Evolutionary conservation across 2,888 invertebrate genomes (phyloP).

Genomic region (Stenolophus ochropezus): DNA sequence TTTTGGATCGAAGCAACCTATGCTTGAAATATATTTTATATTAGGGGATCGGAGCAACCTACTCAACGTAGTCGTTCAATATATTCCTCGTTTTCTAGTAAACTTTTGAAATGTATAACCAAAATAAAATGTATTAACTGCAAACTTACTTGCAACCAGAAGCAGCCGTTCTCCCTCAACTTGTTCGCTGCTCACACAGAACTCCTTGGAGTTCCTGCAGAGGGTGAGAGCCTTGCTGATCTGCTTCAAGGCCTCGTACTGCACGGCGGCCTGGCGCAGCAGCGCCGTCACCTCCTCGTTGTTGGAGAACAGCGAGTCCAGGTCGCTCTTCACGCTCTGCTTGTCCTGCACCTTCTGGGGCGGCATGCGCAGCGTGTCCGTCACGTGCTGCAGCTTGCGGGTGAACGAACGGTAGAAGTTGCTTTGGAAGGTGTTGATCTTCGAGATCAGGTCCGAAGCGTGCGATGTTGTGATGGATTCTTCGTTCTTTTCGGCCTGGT

Average conservation of each 20-base stretch:
- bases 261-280: constrained; percentile 62
- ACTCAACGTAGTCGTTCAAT: too few relatives aligned
- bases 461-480: constrained; percentile 61
- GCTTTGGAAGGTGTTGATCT: constrained; percentile 57
- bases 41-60: too few relatives aligned
- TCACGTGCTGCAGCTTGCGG: constrained; percentile 42
- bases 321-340: constrained; percentile 39
- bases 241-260: constrained; percentile 68
- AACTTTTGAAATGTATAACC: background rate
- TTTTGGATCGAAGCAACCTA: too few relatives aligned
- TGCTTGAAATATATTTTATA: too few relatives aligned
- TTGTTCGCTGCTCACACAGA: constrained; percentile 73
- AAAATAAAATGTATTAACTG: background rate
- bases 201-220: constrained; percentile 73
- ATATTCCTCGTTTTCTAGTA: too few relatives aligned
- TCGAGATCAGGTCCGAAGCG: constrained; percentile 62
- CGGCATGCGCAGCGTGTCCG: constrained; percentile 28
- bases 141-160: constrained; percentile 69
- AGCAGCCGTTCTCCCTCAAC: constrained; percentile 75
- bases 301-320: constrained; percentile 31
- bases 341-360: constrained; percentile 38
- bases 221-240: constrained; percentile 73
- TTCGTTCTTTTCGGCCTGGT: background rate
- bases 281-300: constrained; percentile 58
- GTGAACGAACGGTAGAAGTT: constrained; percentile 44